Base-by-base conservation (phyloP, 2,888 invertebrate genomes). In the Calameuta filiformis region DNA sequence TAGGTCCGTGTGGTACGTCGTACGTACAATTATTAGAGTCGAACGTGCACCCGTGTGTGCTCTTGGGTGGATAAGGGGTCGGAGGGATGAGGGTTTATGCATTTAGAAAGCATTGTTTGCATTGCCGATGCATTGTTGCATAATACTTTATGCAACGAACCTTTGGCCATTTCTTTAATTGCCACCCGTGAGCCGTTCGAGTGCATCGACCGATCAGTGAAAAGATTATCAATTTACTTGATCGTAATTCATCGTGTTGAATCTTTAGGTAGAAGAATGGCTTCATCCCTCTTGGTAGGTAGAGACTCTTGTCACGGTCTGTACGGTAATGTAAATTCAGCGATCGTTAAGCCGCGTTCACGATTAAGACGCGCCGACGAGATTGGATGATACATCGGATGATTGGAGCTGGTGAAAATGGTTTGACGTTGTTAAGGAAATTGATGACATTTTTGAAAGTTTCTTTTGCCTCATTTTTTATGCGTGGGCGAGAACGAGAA, bases 41-140 rank as follows among this genome's bases (percentile, higher is more conserved):
- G 78, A 74, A 78, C 37, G 68, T 77, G 68, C 69, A 34, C 40
- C 74, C 74, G 74, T 23, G 74, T 34, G 35, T 74, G 35, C 74
- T 74, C 37, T 34, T 23, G 37, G 74, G 74, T 71, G 33, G 73
- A 71, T 77, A 80, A 37, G 37, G 12, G 37, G 40, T 0, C 9
- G 15, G 56, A 9, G 23, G 23, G 9, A 1, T 6, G 56, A 15
- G 56, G 56, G 56, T 73, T 78, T 81, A 78, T 81, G 79, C 73
- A 80, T 80, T 81, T 81, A 80, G 81, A 79, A 81, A 81, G 78
- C 81, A 81, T 81, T 81, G 80, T 81, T 79, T 68, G 75, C 71
- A 75, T 71, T 73, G 73, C 68, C 78, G 71, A 37, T 37, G n/a
- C 37, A 35, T 73, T 69, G 74, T 79, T 81, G 80, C 77, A 78